Conservation (phyloP, 2,113 vertebrate genomes). For the Sinocyclocheilus rhinocerous region DNA sequence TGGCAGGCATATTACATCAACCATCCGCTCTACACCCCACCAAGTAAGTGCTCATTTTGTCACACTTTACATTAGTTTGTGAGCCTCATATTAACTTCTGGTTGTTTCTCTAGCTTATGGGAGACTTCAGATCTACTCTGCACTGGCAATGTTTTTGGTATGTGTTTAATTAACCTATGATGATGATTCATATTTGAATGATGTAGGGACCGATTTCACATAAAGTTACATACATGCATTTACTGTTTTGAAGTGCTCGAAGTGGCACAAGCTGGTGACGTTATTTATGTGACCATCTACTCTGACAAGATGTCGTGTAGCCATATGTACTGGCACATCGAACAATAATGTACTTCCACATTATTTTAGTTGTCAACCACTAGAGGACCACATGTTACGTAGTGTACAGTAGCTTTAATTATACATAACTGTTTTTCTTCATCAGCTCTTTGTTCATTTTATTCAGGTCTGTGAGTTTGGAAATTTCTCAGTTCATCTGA, state of each 20-base stretch:
- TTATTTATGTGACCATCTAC: no score
- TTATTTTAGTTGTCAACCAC: background rate
- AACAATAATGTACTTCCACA: no score
- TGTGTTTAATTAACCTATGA: conserved; percentile 49
- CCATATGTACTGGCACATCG: no score
- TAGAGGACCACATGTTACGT: background rate
- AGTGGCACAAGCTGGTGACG: no score
- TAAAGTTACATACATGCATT: no score
- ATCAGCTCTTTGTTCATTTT: background rate
- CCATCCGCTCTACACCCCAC: conserved; percentile 80
- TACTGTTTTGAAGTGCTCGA: no score
- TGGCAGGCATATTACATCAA: conserved; percentile 84
- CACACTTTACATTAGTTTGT: background rate
- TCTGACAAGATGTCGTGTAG: no score
- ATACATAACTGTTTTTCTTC: background rate
- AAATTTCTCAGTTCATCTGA: conserved; percentile 78
- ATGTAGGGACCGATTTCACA: no score
- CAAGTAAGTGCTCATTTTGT: conserved; percentile 72
- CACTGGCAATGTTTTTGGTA: conserved; percentile 78
- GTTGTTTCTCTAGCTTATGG: conserved; percentile 72
- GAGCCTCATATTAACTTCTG: background rate
- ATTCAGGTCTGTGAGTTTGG: conserved; percentile 77
- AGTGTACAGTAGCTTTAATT: background rate
- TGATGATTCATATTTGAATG: background rate
- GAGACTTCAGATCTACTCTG: conserved; percentile 76